These are phyloP conservation scores for Botia almorhae DNA, from an alignment of 2,797 vertebrate genomes.

Conservation along the genomic window DNA sequence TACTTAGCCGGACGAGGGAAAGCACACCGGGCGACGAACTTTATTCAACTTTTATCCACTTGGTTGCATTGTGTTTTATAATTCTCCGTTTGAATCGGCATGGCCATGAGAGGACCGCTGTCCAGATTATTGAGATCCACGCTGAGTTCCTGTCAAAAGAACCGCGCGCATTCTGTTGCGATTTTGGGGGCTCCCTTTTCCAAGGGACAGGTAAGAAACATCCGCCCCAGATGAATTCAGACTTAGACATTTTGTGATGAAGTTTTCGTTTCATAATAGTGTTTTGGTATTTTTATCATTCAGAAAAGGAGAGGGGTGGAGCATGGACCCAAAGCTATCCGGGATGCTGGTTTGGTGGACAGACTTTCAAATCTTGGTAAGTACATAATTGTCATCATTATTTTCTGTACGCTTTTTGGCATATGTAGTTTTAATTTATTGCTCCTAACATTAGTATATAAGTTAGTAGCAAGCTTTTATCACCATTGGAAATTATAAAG, in stretches of 20 bases:
- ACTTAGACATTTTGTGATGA: background rate
- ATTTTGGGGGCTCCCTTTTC: conserved; percentile 91
- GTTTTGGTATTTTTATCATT: background rate
- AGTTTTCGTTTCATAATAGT: background rate
- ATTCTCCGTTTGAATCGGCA: conserved; percentile 54
- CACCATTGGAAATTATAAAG: background rate
- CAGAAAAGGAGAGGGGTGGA: conserved; percentile 92
- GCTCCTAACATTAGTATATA: background rate
- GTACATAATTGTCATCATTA: conserved; percentile 51
- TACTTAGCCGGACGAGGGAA: conserved; percentile 28
- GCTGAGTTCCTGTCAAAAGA: conserved; percentile 65
- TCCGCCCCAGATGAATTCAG: too few relatives aligned
- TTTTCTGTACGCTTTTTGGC: background rate
- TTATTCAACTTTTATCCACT: conserved; percentile 45
- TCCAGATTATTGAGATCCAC: conserved; percentile 74
- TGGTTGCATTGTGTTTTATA: background rate
- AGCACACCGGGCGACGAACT: background rate
- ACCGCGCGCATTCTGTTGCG: conserved; percentile 85
- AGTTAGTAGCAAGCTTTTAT: background rate
- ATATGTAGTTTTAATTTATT: background rate
- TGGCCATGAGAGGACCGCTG: conserved; percentile 80
- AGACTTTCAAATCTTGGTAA: conserved; percentile 86
- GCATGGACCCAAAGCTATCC: conserved; percentile 85
- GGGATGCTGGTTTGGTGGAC: conserved; percentile 89
- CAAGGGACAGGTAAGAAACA: conserved; percentile 85